A percentile compares a stretch with the other conserved stretches of the same genome.
phyloP scores from a whole-genome alignment of 2,888 invertebrate genomes.

The Allacma fusca region DNA sequence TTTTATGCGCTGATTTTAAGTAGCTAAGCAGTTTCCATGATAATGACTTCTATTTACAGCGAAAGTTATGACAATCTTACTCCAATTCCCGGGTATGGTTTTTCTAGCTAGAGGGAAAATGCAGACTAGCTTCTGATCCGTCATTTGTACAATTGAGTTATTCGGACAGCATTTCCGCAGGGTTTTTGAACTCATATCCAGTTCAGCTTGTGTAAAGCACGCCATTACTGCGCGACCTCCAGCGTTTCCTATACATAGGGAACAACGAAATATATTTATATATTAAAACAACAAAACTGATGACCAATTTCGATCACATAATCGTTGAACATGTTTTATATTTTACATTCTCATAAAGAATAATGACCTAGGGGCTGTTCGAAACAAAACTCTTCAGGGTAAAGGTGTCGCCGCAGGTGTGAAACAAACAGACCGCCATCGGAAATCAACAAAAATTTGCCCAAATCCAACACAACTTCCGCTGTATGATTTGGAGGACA shows the following conservation, averaged over 20 bases:
- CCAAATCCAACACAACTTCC: conserved; percentile 56
- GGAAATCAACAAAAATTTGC: conserved; percentile 49
- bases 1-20: no score
- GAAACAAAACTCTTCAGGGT: conserved; percentile 57
- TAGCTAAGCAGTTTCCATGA: no score
- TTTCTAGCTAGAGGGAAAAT: neutral
- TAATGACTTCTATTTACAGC: no score
- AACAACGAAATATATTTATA: no score
- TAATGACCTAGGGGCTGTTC: conserved; percentile 52
- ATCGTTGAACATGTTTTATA: no score
- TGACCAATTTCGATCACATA: no score
- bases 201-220: conserved; percentile 57
- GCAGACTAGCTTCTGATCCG: conserved; percentile 25
- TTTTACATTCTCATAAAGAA: neutral
- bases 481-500: conserved; percentile 51
- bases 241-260: conserved; percentile 56
- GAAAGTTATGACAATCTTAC: conserved; percentile 45
- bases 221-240: conserved; percentile 55
- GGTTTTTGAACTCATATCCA: conserved; percentile 48
- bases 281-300: no score
- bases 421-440: conserved; percentile 56
- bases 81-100: conserved; percentile 48
- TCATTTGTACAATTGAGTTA: conserved; percentile 47
- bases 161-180: conserved; percentile 56
- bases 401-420: conserved; percentile 49